Percentiles rank a stretch among this genome's conserved stretches.
Evolutionary conservation across 2,113 vertebrate species (phyloP).

Genomic region (Casuarius casuarius): DNA sequence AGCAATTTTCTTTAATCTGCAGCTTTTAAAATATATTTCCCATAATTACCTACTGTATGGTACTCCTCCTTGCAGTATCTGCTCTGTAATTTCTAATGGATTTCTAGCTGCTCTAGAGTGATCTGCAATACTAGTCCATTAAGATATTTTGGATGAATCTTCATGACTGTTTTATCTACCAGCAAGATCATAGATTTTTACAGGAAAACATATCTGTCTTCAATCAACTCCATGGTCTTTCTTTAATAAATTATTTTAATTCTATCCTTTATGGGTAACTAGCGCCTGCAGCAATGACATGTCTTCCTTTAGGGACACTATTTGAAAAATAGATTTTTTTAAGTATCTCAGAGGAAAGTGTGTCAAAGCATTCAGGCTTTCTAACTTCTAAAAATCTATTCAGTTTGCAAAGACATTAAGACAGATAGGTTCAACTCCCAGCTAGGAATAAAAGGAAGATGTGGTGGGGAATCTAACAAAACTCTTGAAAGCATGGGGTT

Average conservation of each 20-base stretch:
- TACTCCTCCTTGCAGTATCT: background rate
- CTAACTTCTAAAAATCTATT: background rate
- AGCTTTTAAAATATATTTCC: slow-evolving; percentile 45
- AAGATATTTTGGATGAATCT: slow-evolving; percentile 8
- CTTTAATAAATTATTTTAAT: background rate
- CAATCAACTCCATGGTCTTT: background rate
- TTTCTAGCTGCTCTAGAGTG: background rate
- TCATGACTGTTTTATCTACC: background rate
- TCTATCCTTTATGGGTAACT: background rate
- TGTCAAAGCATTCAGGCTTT: background rate
- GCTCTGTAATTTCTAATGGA: background rate
- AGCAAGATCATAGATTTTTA: background rate
- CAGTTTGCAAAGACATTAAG: background rate
- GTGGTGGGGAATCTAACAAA: background rate
- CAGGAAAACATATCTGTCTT: background rate
- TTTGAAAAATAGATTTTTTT: background rate
- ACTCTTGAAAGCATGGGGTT: background rate
- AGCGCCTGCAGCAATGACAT: background rate
- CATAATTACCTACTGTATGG: background rate
- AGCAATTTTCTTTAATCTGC: slow-evolving; percentile 56
- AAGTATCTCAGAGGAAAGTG: background rate
- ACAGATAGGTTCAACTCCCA: background rate
- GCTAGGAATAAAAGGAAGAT: background rate
- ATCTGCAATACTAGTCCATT: background rate
- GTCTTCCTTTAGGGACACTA: background rate